phyloP scores from a whole-genome alignment of 2,113 vertebrate genomes.

The Salvelinus alpinus region DNA sequence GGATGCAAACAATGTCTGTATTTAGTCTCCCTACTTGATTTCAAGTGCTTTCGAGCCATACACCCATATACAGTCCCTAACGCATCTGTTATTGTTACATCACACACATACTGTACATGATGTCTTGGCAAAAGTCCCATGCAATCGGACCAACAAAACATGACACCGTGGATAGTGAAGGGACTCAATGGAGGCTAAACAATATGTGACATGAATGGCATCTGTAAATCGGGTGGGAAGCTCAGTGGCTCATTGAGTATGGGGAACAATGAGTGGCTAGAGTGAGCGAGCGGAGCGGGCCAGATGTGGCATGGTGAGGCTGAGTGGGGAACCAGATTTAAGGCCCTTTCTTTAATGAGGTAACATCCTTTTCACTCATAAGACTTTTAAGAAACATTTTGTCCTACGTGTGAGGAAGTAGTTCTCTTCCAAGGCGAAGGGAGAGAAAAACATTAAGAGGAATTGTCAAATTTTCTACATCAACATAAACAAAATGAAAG shows the following conservation, averaged over 20 bases:
- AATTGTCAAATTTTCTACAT: constrained; percentile 2
- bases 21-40: too few species aligned
- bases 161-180: not conserved
- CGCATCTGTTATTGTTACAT: too few species aligned
- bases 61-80: too few species aligned
- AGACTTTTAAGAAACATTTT: constrained; percentile 63
- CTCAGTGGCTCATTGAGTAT: not conserved
- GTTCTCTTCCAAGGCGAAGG: constrained; percentile 30
- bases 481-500: constrained; percentile 5
- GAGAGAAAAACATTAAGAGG: constrained; percentile 6
- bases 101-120: too few species aligned
- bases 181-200: not conserved
- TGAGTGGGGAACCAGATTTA: constrained; percentile 76
- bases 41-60: too few species aligned
- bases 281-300: not conserved
- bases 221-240: not conserved
- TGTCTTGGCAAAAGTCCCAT: not conserved
- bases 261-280: not conserved
- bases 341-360: constrained; percentile 73
- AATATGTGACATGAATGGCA: not conserved
- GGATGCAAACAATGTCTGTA: too few species aligned
- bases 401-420: constrained; percentile 61
- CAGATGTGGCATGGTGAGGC: constrained; percentile 57
- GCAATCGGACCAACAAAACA: not conserved
- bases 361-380: constrained; percentile 78